Conservation (phyloP, 2,113 vertebrate species). For the Corvus hawaiiensis region DNA sequence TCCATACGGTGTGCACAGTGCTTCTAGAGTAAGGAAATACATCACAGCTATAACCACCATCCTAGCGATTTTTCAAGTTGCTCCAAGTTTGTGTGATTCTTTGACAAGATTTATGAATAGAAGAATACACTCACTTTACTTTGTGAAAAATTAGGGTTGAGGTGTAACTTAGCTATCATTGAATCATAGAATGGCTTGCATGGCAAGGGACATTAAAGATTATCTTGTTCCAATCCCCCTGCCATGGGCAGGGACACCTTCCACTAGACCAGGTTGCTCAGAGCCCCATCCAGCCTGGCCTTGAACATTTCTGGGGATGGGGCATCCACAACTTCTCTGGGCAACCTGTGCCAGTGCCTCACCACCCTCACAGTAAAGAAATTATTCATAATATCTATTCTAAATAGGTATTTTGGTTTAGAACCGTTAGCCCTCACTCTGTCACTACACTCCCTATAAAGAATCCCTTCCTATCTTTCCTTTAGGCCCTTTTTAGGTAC, state of each 20-base stretch:
- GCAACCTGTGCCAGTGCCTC: not conserved
- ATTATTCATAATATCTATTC: not conserved
- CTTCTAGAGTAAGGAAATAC: not conserved
- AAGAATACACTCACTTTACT: not conserved
- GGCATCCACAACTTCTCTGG: not conserved
- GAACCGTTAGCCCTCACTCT: not conserved
- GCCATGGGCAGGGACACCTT: not conserved
- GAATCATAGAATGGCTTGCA: not conserved
- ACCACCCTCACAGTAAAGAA: not conserved
- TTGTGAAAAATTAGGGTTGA: not conserved
- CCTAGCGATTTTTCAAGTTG: not conserved
- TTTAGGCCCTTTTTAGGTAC: not conserved
- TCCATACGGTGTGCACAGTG: rapidly evolving
- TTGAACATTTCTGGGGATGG: not conserved
- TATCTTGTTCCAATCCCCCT: not conserved
- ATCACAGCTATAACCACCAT: not conserved
- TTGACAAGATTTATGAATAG: not conserved
- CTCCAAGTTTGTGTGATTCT: not conserved
- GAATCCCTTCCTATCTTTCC: not conserved
- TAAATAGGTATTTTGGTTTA: not conserved
- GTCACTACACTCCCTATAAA: not conserved
- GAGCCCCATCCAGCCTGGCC: not conserved
- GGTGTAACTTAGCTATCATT: not conserved
- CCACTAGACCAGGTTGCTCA: not conserved
- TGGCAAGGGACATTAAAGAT: not conserved